Conservation (phyloP, 2,888 invertebrate species). For the Gisinianus flammeolus region DNA sequence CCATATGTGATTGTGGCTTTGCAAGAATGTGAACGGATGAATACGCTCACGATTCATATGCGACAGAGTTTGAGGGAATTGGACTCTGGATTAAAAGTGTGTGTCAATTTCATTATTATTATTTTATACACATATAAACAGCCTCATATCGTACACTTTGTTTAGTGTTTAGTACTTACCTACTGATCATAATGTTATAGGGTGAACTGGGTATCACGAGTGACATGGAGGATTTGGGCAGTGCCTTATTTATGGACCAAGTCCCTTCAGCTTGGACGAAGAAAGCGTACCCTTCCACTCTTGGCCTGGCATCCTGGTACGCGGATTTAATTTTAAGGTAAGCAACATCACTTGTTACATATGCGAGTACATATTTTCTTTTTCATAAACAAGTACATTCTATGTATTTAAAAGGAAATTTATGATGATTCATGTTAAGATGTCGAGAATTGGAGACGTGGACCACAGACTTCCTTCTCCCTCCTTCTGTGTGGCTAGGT, state of each 20-base stretch:
- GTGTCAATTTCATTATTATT: not conserved
- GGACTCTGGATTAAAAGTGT: not conserved
- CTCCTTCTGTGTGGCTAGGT: constrained; percentile 77
- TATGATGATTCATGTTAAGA: no score
- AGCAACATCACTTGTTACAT: no score
- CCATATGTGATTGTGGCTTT: constrained; percentile 96
- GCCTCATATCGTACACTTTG: no score
- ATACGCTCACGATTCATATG: constrained; percentile 86
- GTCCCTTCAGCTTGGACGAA: constrained; percentile 87
- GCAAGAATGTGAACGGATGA: constrained; percentile 97
- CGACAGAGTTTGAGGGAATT: constrained; percentile 79
- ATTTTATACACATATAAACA: not conserved
- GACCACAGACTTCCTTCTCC: constrained; percentile 80
- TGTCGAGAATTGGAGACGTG: constrained; percentile 90
- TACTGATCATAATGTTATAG: constrained; percentile 63
- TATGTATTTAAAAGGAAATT: no score
- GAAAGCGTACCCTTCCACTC: constrained; percentile 88
- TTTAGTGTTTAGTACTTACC: no score
- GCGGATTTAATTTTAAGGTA: constrained; percentile 84
- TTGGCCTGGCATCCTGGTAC: constrained; percentile 90
- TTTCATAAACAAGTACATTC: no score
- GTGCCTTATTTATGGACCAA: constrained; percentile 89
- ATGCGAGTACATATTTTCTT: no score
- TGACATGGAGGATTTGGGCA: constrained; percentile 94
- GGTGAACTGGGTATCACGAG: constrained; percentile 95